Evolutionary conservation across 1,140 invertebrate genomes (phyloP).

Genomic region (Daktulosphaira vitifoliae): DNA sequence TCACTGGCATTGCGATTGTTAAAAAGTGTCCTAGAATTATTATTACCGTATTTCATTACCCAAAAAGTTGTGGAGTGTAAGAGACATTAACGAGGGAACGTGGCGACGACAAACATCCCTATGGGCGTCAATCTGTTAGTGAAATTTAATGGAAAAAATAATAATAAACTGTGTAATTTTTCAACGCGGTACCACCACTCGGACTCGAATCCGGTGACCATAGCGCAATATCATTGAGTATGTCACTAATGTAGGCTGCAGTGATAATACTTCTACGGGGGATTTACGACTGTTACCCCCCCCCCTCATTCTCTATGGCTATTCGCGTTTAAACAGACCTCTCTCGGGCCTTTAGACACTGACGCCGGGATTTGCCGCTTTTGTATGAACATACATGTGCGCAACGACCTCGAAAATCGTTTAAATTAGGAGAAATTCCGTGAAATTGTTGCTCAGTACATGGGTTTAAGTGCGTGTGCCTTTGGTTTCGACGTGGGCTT

Average conservation of each 20-base stretch:
- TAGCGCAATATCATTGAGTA: too few species aligned
- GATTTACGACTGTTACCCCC: constrained; percentile 15
- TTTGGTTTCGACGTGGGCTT: constrained; percentile 17
- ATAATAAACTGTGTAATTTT: constrained; percentile 1
- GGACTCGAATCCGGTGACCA: background rate
- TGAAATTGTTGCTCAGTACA: constrained; percentile 16
- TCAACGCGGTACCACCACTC: constrained; percentile 3
- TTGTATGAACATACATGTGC: background rate
- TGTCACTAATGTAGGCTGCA: background rate
- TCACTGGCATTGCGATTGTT: too few species aligned
- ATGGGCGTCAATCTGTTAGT: background rate
- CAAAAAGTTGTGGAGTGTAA: too few species aligned
- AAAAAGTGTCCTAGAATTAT: too few species aligned
- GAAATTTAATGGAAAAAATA: background rate
- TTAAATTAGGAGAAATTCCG: constrained; percentile 16
- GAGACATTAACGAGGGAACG: background rate
- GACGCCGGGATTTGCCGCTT: background rate
- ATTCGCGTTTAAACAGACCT: background rate
- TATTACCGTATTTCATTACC: too few species aligned
- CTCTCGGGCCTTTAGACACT: background rate
- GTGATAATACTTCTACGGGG: constrained; percentile 21
- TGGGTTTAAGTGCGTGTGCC: background rate
- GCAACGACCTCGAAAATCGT: constrained; percentile 15
- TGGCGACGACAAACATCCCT: constrained; percentile 11
- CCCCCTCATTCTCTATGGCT: too few species aligned